Conservation (phyloP, 2,888 invertebrate species). For the Lagria hirta region DNA sequence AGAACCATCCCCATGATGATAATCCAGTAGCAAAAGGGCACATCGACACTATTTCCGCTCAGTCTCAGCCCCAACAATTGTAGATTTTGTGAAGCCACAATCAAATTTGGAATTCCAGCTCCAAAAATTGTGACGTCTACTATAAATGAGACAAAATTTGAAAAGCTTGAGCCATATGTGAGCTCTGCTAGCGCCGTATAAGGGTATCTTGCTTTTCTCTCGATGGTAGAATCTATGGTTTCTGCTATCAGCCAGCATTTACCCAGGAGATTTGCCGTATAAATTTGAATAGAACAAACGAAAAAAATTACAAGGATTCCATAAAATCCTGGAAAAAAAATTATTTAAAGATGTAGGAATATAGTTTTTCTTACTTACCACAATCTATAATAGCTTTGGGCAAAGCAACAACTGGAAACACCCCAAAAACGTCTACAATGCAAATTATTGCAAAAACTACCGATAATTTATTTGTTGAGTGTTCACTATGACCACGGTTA, state of each 20-base stretch:
- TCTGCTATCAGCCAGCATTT: conserved; percentile 81
- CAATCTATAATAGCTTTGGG: conserved; percentile 75
- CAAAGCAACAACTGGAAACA: conserved; percentile 77
- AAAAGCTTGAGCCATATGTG: conserved; percentile 67
- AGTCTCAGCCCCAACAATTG: conserved; percentile 76
- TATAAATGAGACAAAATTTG: conserved; percentile 67
- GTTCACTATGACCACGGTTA: conserved; percentile 2
- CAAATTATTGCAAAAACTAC: conserved; percentile 72
- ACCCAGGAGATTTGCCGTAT: conserved; percentile 78
- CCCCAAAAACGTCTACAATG: conserved; percentile 80
- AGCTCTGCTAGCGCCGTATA: conserved; percentile 82
- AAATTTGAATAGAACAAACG: conserved; percentile 72
- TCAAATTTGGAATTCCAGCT: conserved; percentile 76
- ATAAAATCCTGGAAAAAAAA: conserved; percentile 62
- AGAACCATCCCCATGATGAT: conserved; percentile 71
- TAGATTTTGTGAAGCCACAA: conserved; percentile 77
- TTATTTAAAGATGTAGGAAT: conserved; percentile 15
- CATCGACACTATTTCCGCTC: conserved; percentile 62
- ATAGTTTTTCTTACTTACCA: conserved; percentile 59
- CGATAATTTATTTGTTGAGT: conserved; percentile 57
- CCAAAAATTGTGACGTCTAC: conserved; percentile 76
- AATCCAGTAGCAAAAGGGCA: conserved; percentile 84
- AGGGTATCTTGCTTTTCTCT: conserved; percentile 65
- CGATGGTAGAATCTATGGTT: conserved; percentile 63
- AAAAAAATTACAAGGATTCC: conserved; percentile 69